Percentiles rank a stretch among this genome's conserved stretches.
Conservation (phyloP, 2,797 vertebrate genomes). For the Alfaro cultratus region DNA sequence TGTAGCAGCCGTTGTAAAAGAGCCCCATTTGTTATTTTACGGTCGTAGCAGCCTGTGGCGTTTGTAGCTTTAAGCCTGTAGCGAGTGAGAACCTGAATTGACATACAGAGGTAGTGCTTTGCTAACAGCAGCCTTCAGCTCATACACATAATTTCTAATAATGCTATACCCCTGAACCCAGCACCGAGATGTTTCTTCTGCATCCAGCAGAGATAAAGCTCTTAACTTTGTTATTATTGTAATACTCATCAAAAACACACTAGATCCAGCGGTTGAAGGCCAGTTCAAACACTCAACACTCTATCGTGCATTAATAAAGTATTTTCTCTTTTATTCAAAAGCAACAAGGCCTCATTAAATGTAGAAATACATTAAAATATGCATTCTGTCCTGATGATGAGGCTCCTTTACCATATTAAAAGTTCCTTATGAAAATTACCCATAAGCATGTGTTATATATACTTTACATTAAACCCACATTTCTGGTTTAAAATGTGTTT, state of each 20-base stretch:
- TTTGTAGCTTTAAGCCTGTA: not conserved
- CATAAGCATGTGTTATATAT: not conserved
- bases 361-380: not conserved
- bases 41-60: not conserved
- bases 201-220: not conserved
- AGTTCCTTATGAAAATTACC: not conserved
- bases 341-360: not conserved
- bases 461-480: not conserved
- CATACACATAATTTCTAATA: constrained; percentile 28
- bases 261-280: not conserved
- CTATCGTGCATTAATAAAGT: not conserved
- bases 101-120: not conserved
- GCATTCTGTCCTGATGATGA: not conserved
- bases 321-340: not conserved
- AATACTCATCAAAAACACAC: not conserved
- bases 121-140: constrained; percentile 9
- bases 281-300: not conserved
- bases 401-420: not conserved
- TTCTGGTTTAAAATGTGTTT: not conserved
- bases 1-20: not conserved
- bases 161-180: constrained; percentile 6
- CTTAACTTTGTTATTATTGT: not conserved
- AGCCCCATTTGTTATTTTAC: not conserved
- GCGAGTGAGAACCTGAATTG: not conserved
- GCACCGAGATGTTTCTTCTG: constrained; percentile 2